Base-by-base conservation (phyloP, 37 sponge, comb jelly and placozoan genomes). In the Axinella damicornis region DNA sequence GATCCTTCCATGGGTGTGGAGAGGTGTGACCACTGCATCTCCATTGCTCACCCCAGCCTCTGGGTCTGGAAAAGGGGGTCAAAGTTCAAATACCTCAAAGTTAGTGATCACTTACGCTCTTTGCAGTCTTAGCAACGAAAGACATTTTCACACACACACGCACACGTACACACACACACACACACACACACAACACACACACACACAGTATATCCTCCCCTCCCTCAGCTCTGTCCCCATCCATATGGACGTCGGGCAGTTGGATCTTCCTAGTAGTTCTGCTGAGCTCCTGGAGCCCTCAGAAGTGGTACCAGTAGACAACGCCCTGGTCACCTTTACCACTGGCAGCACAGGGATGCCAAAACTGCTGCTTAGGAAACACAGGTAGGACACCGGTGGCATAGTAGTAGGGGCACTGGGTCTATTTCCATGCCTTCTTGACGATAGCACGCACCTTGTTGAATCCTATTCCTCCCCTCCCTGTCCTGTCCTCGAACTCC, bases 291-390 rank as follows among this genome's bases (percentile, higher is more conserved):
- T 85, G 37, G 69, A 65, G 0, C 91, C 86, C 25, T 32, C 27
- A 1, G 77, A 81, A 22, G 85, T 85, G 11, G 81, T 70, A 13
- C 62, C 64, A 13, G 76, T 75, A 4, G 82, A 85, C 18, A 41
- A 85, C 28, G 91, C 82, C 77, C 77, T 91, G 4, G 77, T 91
- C 34, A 91, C 92, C 39, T 87, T 87, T 65, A 86, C 87, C 65
- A 86, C 87, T 15, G 87, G 91, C 25, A 91, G 86, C 53, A 91
- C 91, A 1, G 91, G 91, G 17, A 81, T 91, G 82, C 91, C 91
- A 38, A 91, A 91, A 52, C 70, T 91, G 53, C 19, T 91, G 37
- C 56, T 85, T 21, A 55, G 91, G 20, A 60, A 91, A 58, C 91
- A 91, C 71, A 73, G 60, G 67, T 75, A 27, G 37, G 20, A 4